Evolutionary conservation across 2,797 vertebrate species (phyloP).

Genomic region (Yasuhikotakia modesta): DNA sequence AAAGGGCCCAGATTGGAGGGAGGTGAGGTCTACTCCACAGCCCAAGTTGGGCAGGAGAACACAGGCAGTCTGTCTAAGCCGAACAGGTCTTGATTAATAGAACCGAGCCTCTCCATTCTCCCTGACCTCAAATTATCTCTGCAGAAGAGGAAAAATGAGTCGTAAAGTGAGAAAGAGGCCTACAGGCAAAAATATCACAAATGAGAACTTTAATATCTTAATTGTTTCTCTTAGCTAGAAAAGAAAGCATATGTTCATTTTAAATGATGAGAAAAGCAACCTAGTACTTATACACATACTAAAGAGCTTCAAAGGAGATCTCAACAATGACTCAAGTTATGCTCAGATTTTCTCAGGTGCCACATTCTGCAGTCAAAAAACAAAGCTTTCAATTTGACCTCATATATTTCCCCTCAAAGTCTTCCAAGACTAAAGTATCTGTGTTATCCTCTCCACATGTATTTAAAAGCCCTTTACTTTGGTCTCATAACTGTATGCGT

Average conservation of each 20-base stretch:
- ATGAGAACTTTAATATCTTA: neutral
- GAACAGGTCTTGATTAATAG: constrained; percentile 38
- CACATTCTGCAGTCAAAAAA: no score
- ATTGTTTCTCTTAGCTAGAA: neutral
- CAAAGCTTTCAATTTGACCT: no score
- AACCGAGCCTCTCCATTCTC: constrained; percentile 52
- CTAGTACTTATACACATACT: neutral
- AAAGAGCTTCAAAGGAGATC: no score
- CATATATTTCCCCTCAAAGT: neutral
- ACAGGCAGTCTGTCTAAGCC: constrained; percentile 38
- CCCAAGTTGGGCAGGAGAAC: constrained; percentile 19
- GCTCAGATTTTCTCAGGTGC: neutral
- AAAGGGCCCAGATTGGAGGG: constrained; percentile 26
- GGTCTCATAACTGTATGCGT: no score
- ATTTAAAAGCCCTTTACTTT: neutral
- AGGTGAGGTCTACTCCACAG: constrained; percentile 19
- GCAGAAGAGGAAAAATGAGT: constrained; percentile 66
- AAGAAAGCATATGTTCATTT: no score
- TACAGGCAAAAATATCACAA: neutral
- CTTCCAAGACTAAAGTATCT: neutral
- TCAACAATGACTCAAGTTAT: neutral
- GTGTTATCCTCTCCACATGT: neutral
- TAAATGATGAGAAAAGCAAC: neutral
- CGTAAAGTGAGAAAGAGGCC: neutral
- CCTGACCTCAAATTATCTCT: constrained; percentile 74